Evolutionary conservation across 2,113 vertebrate genomes (phyloP).

Genomic region (Ovis canadensis): DNA sequence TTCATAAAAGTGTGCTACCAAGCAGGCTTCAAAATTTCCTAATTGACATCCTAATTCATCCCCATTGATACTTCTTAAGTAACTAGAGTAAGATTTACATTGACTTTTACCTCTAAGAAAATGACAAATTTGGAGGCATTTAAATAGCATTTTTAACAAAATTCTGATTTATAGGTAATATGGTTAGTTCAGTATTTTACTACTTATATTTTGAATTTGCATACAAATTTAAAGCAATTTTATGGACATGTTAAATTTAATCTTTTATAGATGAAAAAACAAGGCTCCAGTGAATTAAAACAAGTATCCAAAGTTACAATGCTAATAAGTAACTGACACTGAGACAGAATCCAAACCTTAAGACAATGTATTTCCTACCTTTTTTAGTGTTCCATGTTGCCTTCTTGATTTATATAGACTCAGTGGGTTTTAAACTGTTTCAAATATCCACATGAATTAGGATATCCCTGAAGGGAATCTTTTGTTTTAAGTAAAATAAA

Average conservation of each 20-base stretch:
- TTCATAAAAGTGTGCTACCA: neutral
- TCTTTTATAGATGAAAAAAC: neutral
- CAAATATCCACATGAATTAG: neutral
- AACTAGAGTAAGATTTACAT: neutral
- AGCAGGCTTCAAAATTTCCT: neutral
- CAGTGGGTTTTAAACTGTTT: neutral
- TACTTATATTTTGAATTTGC: neutral
- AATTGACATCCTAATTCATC: neutral
- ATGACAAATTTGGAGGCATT: neutral
- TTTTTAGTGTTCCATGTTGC: neutral
- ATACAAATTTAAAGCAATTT: neutral
- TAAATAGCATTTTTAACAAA: neutral
- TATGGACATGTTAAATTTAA: neutral
- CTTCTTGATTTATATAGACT: neutral
- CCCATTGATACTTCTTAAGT: neutral
- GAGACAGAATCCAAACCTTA: neutral
- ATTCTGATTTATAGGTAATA: neutral
- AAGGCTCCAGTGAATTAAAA: neutral
- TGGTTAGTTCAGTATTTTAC: neutral
- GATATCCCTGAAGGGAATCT: neutral
- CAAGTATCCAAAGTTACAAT: neutral
- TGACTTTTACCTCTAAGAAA: neutral
- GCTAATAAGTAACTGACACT: neutral
- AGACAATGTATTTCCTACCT: neutral
- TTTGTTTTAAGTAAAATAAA: conserved; percentile 1